These are phyloP conservation scores for Caenorhabditis remanei DNA, from an alignment of 1,140 invertebrate genomes.

Conservation along the genomic window DNA sequence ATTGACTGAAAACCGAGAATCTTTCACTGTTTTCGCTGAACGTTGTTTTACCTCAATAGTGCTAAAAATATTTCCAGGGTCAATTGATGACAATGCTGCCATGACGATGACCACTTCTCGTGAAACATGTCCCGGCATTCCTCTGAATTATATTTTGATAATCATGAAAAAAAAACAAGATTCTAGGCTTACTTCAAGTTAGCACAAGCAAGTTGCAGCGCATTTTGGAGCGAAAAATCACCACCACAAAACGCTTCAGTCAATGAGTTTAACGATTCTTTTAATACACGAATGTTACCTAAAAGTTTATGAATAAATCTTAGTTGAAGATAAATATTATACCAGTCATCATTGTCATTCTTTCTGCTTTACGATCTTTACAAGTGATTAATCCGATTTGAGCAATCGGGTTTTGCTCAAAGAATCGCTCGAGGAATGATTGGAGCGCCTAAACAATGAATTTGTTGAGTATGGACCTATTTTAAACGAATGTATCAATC, in stretches of 20 bases:
- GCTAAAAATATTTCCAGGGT: constrained; percentile 90
- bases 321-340: not conserved
- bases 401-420: constrained; percentile 98
- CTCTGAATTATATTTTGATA: constrained; percentile 78
- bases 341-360: constrained; percentile 89
- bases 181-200: constrained; percentile 82
- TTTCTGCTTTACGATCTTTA: constrained; percentile 93
- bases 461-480: not conserved
- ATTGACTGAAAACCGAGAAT: constrained; percentile 52
- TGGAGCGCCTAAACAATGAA: constrained; percentile 85
- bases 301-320: constrained; percentile 28
- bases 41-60: constrained; percentile 84
- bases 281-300: constrained; percentile 80
- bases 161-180: not conserved
- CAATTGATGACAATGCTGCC: constrained; percentile 94
- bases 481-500: not conserved
- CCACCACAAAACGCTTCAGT: constrained; percentile 82
- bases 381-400: constrained; percentile 93
- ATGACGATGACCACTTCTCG: constrained; percentile 88
- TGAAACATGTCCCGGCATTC: constrained; percentile 92
- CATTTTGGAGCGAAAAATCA: constrained; percentile 94
- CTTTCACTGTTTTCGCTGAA: not conserved
- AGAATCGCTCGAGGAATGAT: constrained; percentile 94
- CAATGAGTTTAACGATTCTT: constrained; percentile 78
- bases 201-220: constrained; percentile 88